These are phyloP conservation scores for Pangasius macronema DNA, from an alignment of 2,797 vertebrate species.

Conservation along the genomic window DNA sequence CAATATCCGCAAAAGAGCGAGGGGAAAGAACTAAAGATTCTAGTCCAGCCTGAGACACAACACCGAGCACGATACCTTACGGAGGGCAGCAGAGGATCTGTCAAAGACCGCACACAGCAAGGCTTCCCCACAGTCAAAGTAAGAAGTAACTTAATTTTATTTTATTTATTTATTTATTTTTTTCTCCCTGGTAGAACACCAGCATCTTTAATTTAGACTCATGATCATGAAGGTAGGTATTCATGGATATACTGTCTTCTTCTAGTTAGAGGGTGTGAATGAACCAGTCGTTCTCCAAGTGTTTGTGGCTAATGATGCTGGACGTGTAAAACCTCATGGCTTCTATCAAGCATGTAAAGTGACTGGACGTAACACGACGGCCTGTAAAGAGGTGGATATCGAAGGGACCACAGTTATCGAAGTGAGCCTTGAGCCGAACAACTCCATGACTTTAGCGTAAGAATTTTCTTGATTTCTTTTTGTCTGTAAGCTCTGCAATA, in stretches of 20 bases:
- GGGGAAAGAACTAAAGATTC: slow-evolving; percentile 96
- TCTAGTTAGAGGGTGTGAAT: slow-evolving; percentile 91
- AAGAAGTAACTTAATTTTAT: not conserved
- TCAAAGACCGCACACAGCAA: slow-evolving; percentile 97
- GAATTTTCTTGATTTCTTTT: slow-evolving; percentile 48
- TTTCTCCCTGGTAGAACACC: not conserved
- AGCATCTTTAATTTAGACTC: not conserved
- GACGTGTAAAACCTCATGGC: slow-evolving; percentile 94
- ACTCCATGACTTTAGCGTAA: slow-evolving; percentile 95
- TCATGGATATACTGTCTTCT: slow-evolving; percentile 17
- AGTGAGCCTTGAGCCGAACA: slow-evolving; percentile 92
- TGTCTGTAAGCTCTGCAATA: not conserved
- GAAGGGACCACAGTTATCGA: slow-evolving; percentile 98
- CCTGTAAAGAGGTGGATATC: slow-evolving; percentile 97
- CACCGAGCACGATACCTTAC: slow-evolving; percentile 97
- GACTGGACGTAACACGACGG: slow-evolving; percentile 96
- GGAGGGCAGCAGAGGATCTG: slow-evolving; percentile 96
- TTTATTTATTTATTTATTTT: not conserved
- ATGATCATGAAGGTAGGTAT: not conserved
- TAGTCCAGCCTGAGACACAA: slow-evolving; percentile 96
- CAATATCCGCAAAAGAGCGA: slow-evolving; percentile 93
- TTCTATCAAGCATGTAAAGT: slow-evolving; percentile 98
- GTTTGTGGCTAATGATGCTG: slow-evolving; percentile 95
- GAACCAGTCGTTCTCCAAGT: slow-evolving; percentile 94
- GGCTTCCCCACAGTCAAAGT: slow-evolving; percentile 98